A percentile compares a stretch with the other conserved stretches of the same genome.
These are phyloP conservation scores for Gallinago undulata DNA, from an alignment of 2,113 vertebrate species.

Conservation along the genomic window DNA sequence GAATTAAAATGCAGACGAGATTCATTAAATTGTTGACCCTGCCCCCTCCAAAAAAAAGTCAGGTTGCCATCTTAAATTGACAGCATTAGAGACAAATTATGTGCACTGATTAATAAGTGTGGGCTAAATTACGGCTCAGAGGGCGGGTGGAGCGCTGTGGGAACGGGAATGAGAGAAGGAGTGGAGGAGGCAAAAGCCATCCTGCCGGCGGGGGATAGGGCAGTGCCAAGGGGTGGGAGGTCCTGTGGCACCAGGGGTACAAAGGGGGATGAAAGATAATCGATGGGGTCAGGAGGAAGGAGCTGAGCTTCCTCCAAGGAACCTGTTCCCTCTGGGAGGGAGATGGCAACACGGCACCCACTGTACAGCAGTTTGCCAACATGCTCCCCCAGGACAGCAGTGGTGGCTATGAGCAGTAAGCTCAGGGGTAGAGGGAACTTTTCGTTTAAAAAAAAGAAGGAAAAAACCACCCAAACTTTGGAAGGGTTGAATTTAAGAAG, in stretches of 20 bases:
- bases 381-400: fast-evolving
- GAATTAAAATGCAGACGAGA: constrained; percentile 80
- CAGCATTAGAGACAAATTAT: constrained; percentile 80
- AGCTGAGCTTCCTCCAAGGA: background rate
- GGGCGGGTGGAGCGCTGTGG: background rate
- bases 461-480: background rate
- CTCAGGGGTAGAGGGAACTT: background rate
- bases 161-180: background rate
- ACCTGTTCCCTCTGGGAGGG: fast-evolving
- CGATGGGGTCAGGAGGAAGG: background rate
- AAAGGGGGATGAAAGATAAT: background rate
- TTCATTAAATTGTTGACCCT: constrained; percentile 83
- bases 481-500: background rate
- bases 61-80: constrained; percentile 78
- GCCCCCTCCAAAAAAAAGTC: constrained; percentile 76
- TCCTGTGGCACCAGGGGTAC: background rate
- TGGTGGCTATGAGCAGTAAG: background rate
- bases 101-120: constrained; percentile 77
- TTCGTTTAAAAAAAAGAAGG: background rate
- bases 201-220: background rate
- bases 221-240: background rate
- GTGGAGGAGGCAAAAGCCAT: background rate
- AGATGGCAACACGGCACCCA: background rate
- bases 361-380: background rate
- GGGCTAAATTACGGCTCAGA: constrained; percentile 42